Percentiles rank a stretch among this genome's conserved stretches.
Evolutionary conservation across 2,888 invertebrate genomes (phyloP).

Genomic region (Ectemnius lituratus): DNA sequence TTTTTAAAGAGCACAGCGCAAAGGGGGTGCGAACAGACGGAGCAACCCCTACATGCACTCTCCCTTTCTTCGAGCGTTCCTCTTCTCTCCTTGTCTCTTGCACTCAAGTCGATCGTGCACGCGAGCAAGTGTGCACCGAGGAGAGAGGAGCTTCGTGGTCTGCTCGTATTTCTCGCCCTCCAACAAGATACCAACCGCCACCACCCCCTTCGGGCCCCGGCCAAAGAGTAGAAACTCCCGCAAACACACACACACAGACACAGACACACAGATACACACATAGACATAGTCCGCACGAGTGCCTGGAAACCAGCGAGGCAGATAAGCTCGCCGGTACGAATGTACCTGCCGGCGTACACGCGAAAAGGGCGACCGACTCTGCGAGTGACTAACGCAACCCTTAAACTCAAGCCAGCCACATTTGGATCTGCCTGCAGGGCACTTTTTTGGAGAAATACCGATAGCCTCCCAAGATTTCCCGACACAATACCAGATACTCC

Average conservation of each 20-base stretch:
- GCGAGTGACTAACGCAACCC: conserved; percentile 35
- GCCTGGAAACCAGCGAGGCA: conserved; percentile 5
- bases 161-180: conserved; percentile 68
- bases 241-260: not conserved
- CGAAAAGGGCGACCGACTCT: not conserved
- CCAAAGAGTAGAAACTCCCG: conserved; percentile 10
- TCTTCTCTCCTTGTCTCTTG: conserved; percentile 24
- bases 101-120: conserved; percentile 59
- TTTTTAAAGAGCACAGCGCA: conserved; percentile 63
- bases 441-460: conserved; percentile 11
- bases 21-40: conserved; percentile 62
- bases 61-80: conserved; percentile 1
- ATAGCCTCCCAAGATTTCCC: conserved; percentile 4
- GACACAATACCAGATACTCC: conserved; percentile 16
- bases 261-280: conserved; percentile 21
- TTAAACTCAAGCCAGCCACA: too few relatives aligned
- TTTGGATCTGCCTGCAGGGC: conserved; percentile 7
- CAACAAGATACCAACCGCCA: conserved; percentile 68
- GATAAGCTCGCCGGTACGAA: conserved; percentile 37
- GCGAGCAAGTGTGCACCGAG: conserved; percentile 44
- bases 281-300: not conserved
- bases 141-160: conserved; percentile 56
- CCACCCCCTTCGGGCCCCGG: conserved; percentile 56
- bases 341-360: conserved; percentile 6
- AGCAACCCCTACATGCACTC: conserved; percentile 43